Evolutionary conservation across 2,113 vertebrate species (phyloP).

Genomic region (human): DNA sequence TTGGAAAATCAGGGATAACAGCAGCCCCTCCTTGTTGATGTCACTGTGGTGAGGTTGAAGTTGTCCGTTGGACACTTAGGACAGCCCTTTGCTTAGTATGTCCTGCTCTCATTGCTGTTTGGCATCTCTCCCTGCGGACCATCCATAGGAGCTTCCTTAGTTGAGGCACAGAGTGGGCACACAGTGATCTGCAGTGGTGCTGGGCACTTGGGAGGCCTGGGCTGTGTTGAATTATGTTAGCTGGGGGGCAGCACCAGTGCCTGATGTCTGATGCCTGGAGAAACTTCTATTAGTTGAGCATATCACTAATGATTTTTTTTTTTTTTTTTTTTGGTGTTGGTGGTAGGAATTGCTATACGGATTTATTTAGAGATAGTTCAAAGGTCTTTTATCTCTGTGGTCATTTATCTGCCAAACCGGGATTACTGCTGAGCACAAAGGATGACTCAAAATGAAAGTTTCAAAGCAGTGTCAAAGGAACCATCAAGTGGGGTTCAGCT

Average conservation of each 20-base stretch:
- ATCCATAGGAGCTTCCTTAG: background rate
- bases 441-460: constrained; percentile 56
- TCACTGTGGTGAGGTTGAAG: background rate
- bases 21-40: background rate
- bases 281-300: background rate
- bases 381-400: constrained; percentile 45
- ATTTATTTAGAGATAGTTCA: constrained; percentile 60
- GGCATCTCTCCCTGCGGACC: background rate
- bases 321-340: background rate
- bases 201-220: background rate
- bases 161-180: too few species aligned
- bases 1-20: background rate
- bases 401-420: constrained; percentile 58
- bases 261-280: background rate
- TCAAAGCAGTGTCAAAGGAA: constrained; percentile 10
- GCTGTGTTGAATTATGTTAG: background rate
- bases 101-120: background rate
- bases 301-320: background rate
- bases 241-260: background rate
- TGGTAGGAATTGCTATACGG: background rate
- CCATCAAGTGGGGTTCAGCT: background rate
- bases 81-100: background rate
- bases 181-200: background rate
- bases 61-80: background rate
- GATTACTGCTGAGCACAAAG: background rate